Percentiles rank a stretch among this genome's conserved stretches.
Conservation (phyloP, 2,888 invertebrate genomes). For the Lumbricus terrestris region DNA sequence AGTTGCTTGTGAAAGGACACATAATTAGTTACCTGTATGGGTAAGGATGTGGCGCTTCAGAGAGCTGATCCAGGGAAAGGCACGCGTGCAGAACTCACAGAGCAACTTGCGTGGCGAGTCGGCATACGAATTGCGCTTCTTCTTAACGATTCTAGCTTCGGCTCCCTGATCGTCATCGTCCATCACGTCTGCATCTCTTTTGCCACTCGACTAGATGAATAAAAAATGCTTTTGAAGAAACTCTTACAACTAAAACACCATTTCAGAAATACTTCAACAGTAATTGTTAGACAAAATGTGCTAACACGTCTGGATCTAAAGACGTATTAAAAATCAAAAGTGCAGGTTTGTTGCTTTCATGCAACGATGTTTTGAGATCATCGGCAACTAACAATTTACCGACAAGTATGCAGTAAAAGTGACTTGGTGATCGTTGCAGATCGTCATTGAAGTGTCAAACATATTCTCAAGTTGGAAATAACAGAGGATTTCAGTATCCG, state of each 20-base stretch:
- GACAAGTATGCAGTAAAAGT: no score
- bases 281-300: no score
- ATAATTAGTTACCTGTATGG: conserved; percentile 73
- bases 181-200: not conserved
- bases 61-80: conserved; percentile 95
- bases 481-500: no score
- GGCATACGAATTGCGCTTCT: conserved; percentile 92
- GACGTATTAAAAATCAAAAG: not conserved
- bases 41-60: conserved; percentile 90
- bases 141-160: conserved; percentile 16
- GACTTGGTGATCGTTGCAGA: no score
- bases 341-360: not conserved
- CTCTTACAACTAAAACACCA: not conserved
- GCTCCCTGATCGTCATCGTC: not conserved
- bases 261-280: not conserved
- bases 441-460: no score
- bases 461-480: no score
- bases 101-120: conserved; percentile 89
- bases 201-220: not conserved
- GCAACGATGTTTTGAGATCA: no score
- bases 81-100: conserved; percentile 85
- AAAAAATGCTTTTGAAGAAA: not conserved
- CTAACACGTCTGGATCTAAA: no score
- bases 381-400: no score
- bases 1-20: not conserved